phyloP scores from a whole-genome alignment of 2,797 vertebrate genomes.

The Anolis apletophallus region DNA sequence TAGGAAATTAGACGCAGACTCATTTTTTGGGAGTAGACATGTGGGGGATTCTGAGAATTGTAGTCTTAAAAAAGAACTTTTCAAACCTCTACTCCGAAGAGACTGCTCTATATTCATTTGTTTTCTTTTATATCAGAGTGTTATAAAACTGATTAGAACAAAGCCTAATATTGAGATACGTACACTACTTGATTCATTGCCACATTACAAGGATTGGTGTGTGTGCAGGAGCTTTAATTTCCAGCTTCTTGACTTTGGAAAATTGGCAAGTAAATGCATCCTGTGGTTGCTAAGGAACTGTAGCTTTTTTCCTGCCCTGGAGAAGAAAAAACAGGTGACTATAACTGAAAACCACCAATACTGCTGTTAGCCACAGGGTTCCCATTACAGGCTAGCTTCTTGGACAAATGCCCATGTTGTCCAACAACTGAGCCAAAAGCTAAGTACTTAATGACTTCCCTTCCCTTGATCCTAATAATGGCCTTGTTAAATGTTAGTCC shows the following conservation, averaged over 20 bases:
- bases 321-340: not conserved
- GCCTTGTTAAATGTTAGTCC: not conserved
- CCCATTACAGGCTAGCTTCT: not conserved
- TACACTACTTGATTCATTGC: not conserved
- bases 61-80: not conserved
- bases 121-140: not conserved
- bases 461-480: conserved; percentile 19
- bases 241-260: conserved; percentile 1
- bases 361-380: not conserved
- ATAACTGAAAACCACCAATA: not conserved
- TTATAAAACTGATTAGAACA: conserved; percentile 11
- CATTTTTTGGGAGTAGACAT: no score
- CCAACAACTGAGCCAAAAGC: conserved; percentile 15
- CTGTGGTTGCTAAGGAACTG: conserved; percentile 35
- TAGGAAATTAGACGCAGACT: no score
- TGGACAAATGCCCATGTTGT: conserved; percentile 7
- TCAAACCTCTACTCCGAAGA: not conserved
- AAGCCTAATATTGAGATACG: not conserved
- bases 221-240: not conserved
- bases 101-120: not conserved
- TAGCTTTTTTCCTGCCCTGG: not conserved
- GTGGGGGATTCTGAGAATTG: not conserved
- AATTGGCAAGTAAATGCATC: conserved; percentile 4
- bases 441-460: not conserved
- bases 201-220: not conserved